phyloP scores from a whole-genome alignment of 2,113 vertebrate genomes.

The Cinclus cinclus region DNA sequence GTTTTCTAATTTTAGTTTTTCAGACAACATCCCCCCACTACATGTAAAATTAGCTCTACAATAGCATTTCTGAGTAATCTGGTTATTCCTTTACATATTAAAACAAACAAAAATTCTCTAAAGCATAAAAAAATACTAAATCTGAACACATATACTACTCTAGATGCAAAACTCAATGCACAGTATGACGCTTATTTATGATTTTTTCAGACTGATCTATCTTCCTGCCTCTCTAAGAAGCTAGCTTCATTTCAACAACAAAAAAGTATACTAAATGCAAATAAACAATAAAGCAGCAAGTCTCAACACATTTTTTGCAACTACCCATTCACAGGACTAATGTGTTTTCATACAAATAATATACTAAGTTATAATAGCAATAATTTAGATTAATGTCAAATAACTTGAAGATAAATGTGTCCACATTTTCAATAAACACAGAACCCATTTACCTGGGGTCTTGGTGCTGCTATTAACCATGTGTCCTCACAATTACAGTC shows the following conservation, averaged over 20 bases:
- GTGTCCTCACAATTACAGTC: conserved; percentile 15
- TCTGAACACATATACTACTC: conserved; percentile 50
- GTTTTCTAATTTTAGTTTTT: conserved; percentile 53
- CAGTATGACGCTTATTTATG: conserved; percentile 52
- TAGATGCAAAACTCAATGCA: conserved; percentile 54
- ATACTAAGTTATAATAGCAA: conserved; percentile 66
- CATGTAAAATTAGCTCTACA: conserved; percentile 50
- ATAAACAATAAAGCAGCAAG: conserved; percentile 45
- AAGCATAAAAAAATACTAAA: conserved; percentile 49
- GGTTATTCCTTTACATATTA: conserved; percentile 49
- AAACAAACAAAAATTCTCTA: conserved; percentile 45
- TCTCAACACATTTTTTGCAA: conserved; percentile 20
- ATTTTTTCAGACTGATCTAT: conserved; percentile 24
- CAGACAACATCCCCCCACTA: neutral
- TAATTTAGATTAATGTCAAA: conserved; percentile 70
- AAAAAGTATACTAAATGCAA: conserved; percentile 41
- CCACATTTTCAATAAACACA: conserved; percentile 7
- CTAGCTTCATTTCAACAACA: conserved; percentile 19
- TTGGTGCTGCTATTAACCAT: conserved; percentile 43
- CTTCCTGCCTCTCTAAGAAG: conserved; percentile 34
- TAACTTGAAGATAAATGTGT: conserved; percentile 59
- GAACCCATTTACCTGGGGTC: neutral
- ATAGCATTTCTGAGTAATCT: conserved; percentile 50
- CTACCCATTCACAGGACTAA: conserved; percentile 68
- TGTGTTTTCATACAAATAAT: conserved; percentile 66